Base-by-base conservation (phyloP, 1,140 invertebrate species). In the Drosophila arawakana region DNA sequence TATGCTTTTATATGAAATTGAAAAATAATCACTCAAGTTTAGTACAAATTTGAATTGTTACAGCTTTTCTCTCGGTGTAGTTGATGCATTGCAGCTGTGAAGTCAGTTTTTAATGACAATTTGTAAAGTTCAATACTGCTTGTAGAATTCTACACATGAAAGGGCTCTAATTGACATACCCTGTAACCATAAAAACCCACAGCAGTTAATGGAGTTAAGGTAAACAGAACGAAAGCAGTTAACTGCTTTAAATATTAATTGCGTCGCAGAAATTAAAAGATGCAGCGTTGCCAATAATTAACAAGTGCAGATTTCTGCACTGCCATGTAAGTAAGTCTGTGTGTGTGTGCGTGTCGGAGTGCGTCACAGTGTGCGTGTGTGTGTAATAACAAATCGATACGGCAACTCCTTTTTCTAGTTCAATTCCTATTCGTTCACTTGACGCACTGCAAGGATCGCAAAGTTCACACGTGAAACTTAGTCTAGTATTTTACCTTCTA, bases 81-180 rank as follows among this genome's bases (percentile, higher is more conserved):
- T 50, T 34, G 3, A 34, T 30, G 49, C 49, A 11, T 37, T 54
- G 34, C 34, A 35, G 30, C 35, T 54, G 35, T 34, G n/a, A 9
- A 54, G 25, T 52, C 34, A 35, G 30, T 35, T 15, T 37, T 54
- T 54, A 35, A 54, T 37, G 50, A 37, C 50, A 35, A 8, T 37
- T 37, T 7, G 21, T 37, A 15, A 37, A 54, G 50, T 37, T 15
- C 34, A 43, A 43, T 43, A 43, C 11, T 43, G 41, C 41, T 15
- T n/a, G 2, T 15, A 35, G n/a, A 37, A 7, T 34, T 54, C 5
- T 43, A 13, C 41, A 43, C 50, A 54, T 34, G 34, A 34, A 54
- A 37, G 7, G 0, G 30, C 4, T 54, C 30, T 15, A 37, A 35
- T 54, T 54, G 50, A 7, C 34, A 54, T 54, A 54, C 50, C 34